Percentiles rank a stretch among this genome's conserved stretches.
Evolutionary conservation across 2,113 vertebrate genomes (phyloP).

Genomic region (Campylorhamphus procurvoides): DNA sequence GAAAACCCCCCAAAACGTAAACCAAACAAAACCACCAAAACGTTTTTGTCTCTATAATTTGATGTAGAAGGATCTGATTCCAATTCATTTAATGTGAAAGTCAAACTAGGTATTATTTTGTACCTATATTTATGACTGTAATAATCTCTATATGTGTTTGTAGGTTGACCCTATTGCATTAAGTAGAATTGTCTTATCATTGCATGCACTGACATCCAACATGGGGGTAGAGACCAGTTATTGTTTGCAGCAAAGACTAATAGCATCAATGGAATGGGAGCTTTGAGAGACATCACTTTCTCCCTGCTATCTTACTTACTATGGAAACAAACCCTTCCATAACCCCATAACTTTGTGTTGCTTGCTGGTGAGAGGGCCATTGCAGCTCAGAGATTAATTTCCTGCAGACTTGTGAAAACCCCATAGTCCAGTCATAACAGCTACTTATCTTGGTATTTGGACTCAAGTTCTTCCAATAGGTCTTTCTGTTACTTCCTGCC

Average conservation of each 20-base stretch:
- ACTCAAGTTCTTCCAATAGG: not conserved
- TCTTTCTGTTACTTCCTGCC: not conserved
- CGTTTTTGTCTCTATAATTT: not conserved
- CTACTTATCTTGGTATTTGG: not conserved
- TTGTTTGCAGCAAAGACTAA: not conserved
- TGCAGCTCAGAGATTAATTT: not conserved
- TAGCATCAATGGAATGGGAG: accelerated
- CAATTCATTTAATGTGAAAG: not conserved
- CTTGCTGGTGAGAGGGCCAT: not conserved
- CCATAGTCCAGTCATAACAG: not conserved
- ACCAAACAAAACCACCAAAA: not conserved
- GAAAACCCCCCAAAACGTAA: not conserved
- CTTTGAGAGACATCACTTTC: not conserved
- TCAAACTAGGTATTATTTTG: not conserved
- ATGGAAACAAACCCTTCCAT: not conserved
- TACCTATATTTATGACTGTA: not conserved
- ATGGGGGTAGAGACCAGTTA: not conserved
- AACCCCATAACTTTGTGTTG: not conserved
- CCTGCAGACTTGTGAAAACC: not conserved
- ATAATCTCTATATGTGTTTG: not conserved
- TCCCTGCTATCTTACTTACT: not conserved
- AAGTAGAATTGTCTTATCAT: not conserved
- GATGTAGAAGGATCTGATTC: not conserved
- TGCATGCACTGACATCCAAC: not conserved
- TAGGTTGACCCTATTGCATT: not conserved